Evolutionary conservation across 1,140 invertebrate species (phyloP), one percentile per base, ranked within the genome.

Genomic region (Drosophila tsacasi): DNA sequence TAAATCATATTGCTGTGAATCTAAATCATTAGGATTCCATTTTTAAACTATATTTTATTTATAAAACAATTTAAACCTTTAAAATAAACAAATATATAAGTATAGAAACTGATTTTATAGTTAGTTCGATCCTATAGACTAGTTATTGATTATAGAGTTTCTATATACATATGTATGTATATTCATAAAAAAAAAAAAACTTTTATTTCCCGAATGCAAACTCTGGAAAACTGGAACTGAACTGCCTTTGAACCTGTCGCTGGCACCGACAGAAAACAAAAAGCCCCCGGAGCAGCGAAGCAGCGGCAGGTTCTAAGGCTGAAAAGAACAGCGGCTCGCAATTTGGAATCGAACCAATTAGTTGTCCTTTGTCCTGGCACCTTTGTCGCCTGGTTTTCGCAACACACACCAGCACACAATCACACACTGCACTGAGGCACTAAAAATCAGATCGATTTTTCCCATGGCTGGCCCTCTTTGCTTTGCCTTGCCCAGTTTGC

Each of bases 281-380:
- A 66, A 32, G 35, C 46, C 47, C 19, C 21, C 6, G 12, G 35
- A 30, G 30, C 30, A 46, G 32, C 68, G 58, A 32, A 58, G 47
- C 39, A 46, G 32, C 49, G 55, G 74, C 74, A 69, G 75, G 64
- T 68, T 69, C 47, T 27, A 40, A 77, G 54, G 42, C 39, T 47
- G 27, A 75, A 75, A 74, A 44, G 69, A 75, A 62, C 54, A 73
- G 71, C 76, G 66, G 27, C 54, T 62, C 40, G 69, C 74, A 78
- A 78, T 82, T 82, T 82, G 74, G 63, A 63, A 71, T 46, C 81
- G 62, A 27, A 71, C 62, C 67, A 82, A 82, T 82, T 82, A 82
- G 69, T 82, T 64, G 62, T 49, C 50, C 67, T 78, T 82, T 82
- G 73, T 82, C 42, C 50, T 75, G 59, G 42, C 47, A 47, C 49